Percentiles rank a stretch among this genome's conserved stretches.
Evolutionary conservation across 2,113 vertebrate genomes (phyloP).

Genomic region (Zosterops lateralis): DNA sequence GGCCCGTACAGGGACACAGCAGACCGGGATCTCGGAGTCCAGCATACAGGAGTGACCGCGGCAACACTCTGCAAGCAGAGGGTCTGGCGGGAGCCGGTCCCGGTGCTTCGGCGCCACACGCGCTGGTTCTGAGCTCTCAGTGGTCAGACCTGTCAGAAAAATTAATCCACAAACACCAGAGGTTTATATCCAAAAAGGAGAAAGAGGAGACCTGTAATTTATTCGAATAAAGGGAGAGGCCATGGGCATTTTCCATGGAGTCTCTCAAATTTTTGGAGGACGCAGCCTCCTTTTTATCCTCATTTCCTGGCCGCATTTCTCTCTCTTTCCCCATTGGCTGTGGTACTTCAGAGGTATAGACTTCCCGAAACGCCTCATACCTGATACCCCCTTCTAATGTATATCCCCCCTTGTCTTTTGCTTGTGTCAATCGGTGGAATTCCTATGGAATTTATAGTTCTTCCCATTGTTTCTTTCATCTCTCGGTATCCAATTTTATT

Average conservation of each 20-base stretch:
- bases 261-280: background rate
- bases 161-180: background rate
- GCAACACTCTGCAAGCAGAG: background rate
- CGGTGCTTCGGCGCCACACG: background rate
- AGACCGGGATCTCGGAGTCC: no score
- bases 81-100: no score
- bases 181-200: background rate
- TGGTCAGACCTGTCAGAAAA: background rate
- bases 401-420: background rate
- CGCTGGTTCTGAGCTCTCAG: background rate
- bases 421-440: background rate
- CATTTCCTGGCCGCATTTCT: background rate
- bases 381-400: background rate
- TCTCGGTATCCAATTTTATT: background rate
- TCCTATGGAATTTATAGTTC: background rate
- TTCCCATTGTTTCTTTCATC: background rate
- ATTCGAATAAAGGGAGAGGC: background rate
- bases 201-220: background rate
- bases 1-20: background rate
- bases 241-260: background rate
- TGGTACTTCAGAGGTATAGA: background rate
- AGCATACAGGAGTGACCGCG: background rate
- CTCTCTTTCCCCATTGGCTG: background rate
- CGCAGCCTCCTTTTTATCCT: background rate
- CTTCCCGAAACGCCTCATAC: no score